Evolutionary conservation across 1,140 invertebrate genomes (phyloP).

Genomic region (Apolygus lucorum): DNA sequence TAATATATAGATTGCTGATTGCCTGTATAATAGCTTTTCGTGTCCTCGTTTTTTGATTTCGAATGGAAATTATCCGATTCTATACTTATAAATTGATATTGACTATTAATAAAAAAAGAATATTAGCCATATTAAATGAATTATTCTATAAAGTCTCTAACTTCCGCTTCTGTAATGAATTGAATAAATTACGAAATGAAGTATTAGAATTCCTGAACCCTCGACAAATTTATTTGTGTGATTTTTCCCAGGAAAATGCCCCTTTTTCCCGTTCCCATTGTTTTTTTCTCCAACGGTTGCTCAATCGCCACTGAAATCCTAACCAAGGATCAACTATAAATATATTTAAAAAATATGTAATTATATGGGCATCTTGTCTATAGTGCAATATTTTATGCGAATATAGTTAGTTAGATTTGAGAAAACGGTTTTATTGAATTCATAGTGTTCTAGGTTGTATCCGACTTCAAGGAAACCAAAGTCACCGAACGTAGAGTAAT

Average conservation of each 20-base stretch:
- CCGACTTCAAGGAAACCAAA: not conserved
- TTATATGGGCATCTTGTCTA: not conserved
- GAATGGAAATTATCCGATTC: not conserved
- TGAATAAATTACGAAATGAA: not conserved
- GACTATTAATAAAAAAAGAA: not conserved
- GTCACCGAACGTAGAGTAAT: not conserved
- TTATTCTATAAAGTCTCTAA: not conserved
- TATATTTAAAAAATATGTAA: not conserved
- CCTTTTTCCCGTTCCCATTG: not conserved
- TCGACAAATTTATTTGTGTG: not conserved
- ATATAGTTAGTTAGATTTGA: not conserved
- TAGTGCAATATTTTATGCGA: slow-evolving; percentile 15
- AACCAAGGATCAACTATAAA: not conserved
- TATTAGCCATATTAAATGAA: not conserved
- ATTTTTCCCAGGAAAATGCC: not conserved
- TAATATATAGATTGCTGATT: slow-evolving; percentile 6
- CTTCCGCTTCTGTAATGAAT: not conserved
- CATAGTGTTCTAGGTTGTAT: not conserved
- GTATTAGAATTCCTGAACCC: not conserved
- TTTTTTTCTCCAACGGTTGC: not conserved
- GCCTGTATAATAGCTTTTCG: slow-evolving; percentile 25
- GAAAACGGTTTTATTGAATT: not conserved
- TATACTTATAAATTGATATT: not conserved
- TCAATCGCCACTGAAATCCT: not conserved
- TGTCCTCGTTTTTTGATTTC: slow-evolving; percentile 11